Base-by-base conservation (phyloP, 2,888 invertebrate genomes). In the Cerceris rybyensis region DNA sequence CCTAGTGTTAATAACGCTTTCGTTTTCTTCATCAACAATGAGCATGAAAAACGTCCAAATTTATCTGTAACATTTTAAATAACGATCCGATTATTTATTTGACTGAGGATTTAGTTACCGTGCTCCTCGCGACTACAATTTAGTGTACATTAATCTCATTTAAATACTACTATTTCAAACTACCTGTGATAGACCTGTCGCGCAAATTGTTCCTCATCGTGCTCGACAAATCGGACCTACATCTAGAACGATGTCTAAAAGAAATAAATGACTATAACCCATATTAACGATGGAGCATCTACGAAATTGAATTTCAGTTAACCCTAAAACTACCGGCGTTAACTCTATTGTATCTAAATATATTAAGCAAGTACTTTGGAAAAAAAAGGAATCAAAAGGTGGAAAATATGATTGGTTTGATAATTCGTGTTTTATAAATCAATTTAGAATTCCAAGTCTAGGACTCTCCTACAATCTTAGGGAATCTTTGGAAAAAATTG, bases 61-160 rank as follows among this genome's bases (percentile, higher is more conserved):
- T 67, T 52, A 77, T 70, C 67, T 14, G 46, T 42, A 16, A 50
- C 50, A 58, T 55, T 17, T 46, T 65, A 43, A 52, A 64, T 57
- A 17, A 8, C 58, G 39, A 50, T 69, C 72, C 82, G 80, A 86
- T 86, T 85, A 86, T 83, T 86, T 83, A 83, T 83, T 80, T 75
- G 79, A 75, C 71, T 58, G 77, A 63, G 70, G 64, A 55, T 57
- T 41, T 71, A 59, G 67, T 82, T 80, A 75, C 58, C 75, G 79
- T 77, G 66, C 70, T 65, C 69, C 72, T 70, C 70, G 59, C 59
- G 71, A 76, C 77, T 72, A 58, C 68, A 54, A 79, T 65, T 70
- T 74, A 69, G 67, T 72, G 78, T 80, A 75, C 80, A 82, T 83
- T 80, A 86, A 84, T 82, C 82, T 83, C 77, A 81, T 86, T 83